Percentiles rank a stretch among this genome's conserved stretches.
phyloP scores from a whole-genome alignment of 1,140 invertebrate genomes.

The Drosophila mayri region DNA sequence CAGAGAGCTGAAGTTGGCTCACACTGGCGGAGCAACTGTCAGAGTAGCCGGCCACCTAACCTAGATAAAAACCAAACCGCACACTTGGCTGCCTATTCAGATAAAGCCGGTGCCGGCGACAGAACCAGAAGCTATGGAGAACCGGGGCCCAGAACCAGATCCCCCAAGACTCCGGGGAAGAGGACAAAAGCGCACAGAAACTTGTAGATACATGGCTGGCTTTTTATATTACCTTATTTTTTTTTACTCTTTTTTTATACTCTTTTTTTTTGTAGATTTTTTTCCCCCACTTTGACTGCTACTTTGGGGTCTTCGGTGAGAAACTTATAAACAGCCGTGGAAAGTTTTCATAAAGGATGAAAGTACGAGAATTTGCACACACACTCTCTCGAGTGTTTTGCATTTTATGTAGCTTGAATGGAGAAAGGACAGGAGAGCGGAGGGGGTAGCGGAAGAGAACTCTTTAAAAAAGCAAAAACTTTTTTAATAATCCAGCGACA shows the following conservation, averaged over 20 bases:
- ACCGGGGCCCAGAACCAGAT: conserved; percentile 21
- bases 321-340: conserved; percentile 78
- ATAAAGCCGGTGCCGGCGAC: conserved; percentile 31
- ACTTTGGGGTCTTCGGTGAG: conserved; percentile 38
- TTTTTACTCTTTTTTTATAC: conserved; percentile 1
- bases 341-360: conserved; percentile 80
- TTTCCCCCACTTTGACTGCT: conserved; percentile 10
- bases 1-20: conserved; percentile 13
- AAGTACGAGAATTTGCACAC: conserved; percentile 39
- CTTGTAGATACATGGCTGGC: conserved; percentile 65
- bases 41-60: conserved; percentile 52
- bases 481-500: conserved; percentile 81
- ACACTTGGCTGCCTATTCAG: conserved; percentile 76
- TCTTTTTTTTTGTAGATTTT: conserved; percentile 7
- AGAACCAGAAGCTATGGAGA: conserved; percentile 40
- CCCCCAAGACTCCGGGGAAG: conserved; percentile 42
- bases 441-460: conserved; percentile 30
- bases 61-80: conserved; percentile 74
- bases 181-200: conserved; percentile 73
- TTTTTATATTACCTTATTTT: conserved; percentile 23
- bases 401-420: conserved; percentile 67
- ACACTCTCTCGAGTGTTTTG: conserved; percentile 72
- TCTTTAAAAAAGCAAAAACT: conserved; percentile 76
- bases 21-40: conserved; percentile 29
- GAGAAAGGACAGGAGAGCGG: conserved; percentile 1